These are phyloP conservation scores for Pseudoips prasinana DNA, from an alignment of 2,888 invertebrate species.

Conservation along the genomic window DNA sequence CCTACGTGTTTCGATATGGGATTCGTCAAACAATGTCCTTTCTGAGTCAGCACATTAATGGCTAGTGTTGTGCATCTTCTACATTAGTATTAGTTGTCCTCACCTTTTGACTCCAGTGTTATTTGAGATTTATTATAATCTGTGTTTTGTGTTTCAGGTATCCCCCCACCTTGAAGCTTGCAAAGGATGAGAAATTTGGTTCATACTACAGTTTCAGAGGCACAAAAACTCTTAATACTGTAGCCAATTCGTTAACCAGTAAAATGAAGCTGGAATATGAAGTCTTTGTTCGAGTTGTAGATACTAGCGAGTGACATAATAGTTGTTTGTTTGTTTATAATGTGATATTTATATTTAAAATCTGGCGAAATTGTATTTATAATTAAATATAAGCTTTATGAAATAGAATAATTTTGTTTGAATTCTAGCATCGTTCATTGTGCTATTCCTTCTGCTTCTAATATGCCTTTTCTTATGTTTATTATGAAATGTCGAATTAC, in stretches of 20 bases:
- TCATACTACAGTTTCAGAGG: conserved; percentile 69
- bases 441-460: too few species aligned
- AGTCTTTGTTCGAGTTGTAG: conserved; percentile 67
- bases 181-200: conserved; percentile 57
- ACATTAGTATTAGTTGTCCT: too few species aligned
- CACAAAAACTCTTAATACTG: conserved; percentile 52
- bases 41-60: too few species aligned
- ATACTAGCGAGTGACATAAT: conserved; percentile 38
- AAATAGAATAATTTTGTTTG: conserved; percentile 1
- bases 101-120: too few species aligned
- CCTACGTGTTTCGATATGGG: too few species aligned
- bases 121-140: too few species aligned
- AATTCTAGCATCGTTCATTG: too few species aligned
- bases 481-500: too few species aligned
- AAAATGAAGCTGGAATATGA: conserved; percentile 70
- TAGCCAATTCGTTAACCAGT: conserved; percentile 47
- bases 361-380: conserved; percentile 22
- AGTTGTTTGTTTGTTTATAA: conserved; percentile 18
- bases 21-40: too few species aligned
- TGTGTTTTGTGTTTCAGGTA: conserved; percentile 62
- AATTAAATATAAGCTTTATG: conserved; percentile 17
- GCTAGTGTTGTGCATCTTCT: too few species aligned
- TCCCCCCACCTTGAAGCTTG: conserved; percentile 51
- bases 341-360: conserved; percentile 24
- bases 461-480: too few species aligned